phyloP scores from a whole-genome alignment of 2,888 invertebrate species.

The Heliconius ethilla region DNA sequence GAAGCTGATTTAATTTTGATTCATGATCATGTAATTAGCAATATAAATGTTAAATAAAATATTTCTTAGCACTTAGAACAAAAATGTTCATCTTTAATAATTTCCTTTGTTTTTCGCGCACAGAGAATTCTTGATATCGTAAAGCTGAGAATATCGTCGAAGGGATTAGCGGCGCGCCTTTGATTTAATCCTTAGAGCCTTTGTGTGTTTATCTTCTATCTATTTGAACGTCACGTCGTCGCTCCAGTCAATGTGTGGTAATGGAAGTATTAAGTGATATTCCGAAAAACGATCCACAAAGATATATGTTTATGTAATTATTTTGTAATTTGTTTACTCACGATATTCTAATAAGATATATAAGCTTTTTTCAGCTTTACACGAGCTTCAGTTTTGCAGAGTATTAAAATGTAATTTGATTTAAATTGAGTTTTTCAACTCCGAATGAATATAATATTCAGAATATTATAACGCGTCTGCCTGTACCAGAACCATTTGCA shows the following conservation, averaged over 20 bases:
- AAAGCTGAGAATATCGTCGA: slow-evolving; percentile 17
- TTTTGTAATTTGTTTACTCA: no score
- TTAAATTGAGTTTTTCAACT: no score
- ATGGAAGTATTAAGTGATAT: not conserved
- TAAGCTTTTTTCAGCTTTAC: no score
- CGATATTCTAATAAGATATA: no score
- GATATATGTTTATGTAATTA: no score
- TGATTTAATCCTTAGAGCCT: slow-evolving; percentile 29
- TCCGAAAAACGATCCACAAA: no score
- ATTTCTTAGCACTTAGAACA: not conserved
- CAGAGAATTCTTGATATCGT: slow-evolving; percentile 29
- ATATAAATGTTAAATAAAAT: not conserved
- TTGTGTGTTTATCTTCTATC: slow-evolving; percentile 22
- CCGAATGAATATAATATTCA: no score
- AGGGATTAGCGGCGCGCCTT: slow-evolving; percentile 27
- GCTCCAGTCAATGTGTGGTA: slow-evolving; percentile 6
- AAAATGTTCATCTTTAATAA: slow-evolving; percentile 3
- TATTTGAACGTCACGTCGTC: not conserved
- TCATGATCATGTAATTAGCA: not conserved
- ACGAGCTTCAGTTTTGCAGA: no score
- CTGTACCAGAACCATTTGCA: no score
- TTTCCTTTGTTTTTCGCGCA: slow-evolving; percentile 20
- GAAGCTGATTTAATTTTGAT: no score
- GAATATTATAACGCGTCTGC: no score
- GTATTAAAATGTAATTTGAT: no score